Conservation (phyloP, 2,113 vertebrate species). For the Phasianus colchicus region DNA sequence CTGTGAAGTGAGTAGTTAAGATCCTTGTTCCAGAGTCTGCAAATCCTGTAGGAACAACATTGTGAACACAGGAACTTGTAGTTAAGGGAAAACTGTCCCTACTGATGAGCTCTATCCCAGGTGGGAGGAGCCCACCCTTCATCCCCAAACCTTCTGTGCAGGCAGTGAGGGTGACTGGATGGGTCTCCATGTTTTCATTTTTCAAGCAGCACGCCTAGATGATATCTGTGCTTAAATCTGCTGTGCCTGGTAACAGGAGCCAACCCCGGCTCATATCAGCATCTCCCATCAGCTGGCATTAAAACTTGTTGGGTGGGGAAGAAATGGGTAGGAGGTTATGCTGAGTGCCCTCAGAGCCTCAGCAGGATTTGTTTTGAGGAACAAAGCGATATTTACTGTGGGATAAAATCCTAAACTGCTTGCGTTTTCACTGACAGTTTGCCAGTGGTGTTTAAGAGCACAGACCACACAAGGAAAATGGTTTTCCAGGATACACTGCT, state of each 20-base stretch:
- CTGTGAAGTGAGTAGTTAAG: not conserved
- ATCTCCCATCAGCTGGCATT: not conserved
- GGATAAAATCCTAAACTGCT: conserved; percentile 35
- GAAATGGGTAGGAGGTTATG: not conserved
- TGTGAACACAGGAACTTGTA: not conserved
- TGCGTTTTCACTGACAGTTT: conserved; percentile 27
- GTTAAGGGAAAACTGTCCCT: not conserved
- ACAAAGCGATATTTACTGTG: not conserved
- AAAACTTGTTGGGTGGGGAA: not conserved
- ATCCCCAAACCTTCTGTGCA: not conserved
- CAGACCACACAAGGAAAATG: conserved; percentile 58
- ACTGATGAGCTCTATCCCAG: not conserved
- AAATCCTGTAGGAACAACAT: not conserved
- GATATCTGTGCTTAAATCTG: not conserved
- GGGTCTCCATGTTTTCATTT: not conserved
- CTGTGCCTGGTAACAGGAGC: not conserved
- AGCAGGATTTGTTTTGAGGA: conserved; percentile 1
- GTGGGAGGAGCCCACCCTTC: rapidly evolving
- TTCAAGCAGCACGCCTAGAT: not conserved
- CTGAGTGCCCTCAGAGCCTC: not conserved
- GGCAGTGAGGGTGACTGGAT: rapidly evolving
- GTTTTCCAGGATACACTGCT: conserved; percentile 43
- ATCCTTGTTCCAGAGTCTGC: not conserved
- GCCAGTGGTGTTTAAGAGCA: conserved; percentile 46
- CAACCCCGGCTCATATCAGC: not conserved